These are phyloP conservation scores for Columba janthina DNA, from an alignment of 2,113 vertebrate genomes.

Conservation along the genomic window DNA sequence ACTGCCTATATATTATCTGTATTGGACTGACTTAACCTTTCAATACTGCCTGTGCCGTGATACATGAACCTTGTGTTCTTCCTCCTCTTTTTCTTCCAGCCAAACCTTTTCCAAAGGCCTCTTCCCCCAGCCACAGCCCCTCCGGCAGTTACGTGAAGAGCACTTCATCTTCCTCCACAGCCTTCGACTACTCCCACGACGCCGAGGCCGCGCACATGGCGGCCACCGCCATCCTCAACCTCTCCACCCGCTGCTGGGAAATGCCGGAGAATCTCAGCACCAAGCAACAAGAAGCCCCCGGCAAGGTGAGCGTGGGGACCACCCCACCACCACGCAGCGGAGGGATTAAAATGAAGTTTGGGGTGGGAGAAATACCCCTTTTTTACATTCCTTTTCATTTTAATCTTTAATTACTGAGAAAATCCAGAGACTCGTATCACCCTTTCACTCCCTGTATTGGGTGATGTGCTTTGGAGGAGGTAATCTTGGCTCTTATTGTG, in stretches of 20 bases:
- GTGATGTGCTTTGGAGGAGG: not conserved
- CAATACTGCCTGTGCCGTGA: not conserved
- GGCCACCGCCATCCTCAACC: conserved; percentile 96
- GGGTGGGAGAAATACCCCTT: not conserved
- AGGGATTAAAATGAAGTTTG: not conserved
- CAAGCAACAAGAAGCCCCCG: conserved; percentile 82
- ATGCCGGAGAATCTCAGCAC: conserved; percentile 97
- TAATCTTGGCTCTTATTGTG: not conserved
- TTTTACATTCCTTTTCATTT: not conserved
- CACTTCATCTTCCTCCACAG: conserved; percentile 82
- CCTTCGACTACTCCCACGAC: conserved; percentile 94
- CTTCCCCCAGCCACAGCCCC: conserved; percentile 85
- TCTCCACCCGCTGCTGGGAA: conserved; percentile 98
- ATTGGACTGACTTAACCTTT: not conserved
- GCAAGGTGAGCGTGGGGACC: conserved; percentile 76
- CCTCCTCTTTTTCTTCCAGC: conserved; percentile 75
- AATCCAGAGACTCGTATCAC: not conserved
- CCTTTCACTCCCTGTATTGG: rapidly evolving
- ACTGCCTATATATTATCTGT: not conserved
- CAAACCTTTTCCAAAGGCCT: conserved; percentile 87
- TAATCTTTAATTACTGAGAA: not conserved
- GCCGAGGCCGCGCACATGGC: conserved; percentile 98
- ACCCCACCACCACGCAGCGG: rapidly evolving
- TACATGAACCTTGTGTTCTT: conserved; percentile 38
- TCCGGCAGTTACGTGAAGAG: conserved; percentile 85